Conservation (phyloP, 2,113 vertebrate genomes). For the Crotalus tigris region DNA sequence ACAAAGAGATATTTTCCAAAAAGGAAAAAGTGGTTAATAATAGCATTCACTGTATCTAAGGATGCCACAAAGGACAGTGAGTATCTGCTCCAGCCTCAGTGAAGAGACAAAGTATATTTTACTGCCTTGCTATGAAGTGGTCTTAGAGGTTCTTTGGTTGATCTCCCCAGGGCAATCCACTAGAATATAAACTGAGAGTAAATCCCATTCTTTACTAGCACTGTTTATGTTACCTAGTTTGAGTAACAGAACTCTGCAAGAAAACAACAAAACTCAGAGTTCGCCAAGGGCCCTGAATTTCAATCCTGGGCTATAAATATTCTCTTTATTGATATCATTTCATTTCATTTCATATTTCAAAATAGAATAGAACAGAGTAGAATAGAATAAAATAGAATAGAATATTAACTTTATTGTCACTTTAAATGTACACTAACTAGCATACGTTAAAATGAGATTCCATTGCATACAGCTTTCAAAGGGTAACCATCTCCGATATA, state of each 20-base stretch:
- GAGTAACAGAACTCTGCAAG: neutral
- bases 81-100: neutral
- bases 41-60: neutral
- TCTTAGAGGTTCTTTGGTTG: too few relatives aligned
- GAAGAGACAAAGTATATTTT: neutral
- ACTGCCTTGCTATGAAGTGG: too few relatives aligned
- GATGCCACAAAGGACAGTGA: too few relatives aligned
- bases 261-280: neutral
- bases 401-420: too few relatives aligned
- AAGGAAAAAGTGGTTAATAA: neutral
- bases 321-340: neutral
- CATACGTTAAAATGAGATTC: too few relatives aligned
- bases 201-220: neutral
- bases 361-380: too few relatives aligned
- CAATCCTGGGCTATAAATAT: neutral
- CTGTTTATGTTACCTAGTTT: neutral
- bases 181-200: neutral
- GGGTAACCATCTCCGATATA: too few relatives aligned
- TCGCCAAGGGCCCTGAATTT: neutral
- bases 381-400: too few relatives aligned
- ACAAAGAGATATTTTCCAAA: neutral
- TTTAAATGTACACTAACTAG: too few relatives aligned
- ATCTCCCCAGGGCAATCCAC: neutral
- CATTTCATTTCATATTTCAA: neutral
- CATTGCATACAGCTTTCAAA: too few relatives aligned